A percentile compares a stretch with the other conserved stretches of the same genome.
phyloP scores from a whole-genome alignment of 2,113 vertebrate genomes.

The Nothoprocta pentlandii region DNA sequence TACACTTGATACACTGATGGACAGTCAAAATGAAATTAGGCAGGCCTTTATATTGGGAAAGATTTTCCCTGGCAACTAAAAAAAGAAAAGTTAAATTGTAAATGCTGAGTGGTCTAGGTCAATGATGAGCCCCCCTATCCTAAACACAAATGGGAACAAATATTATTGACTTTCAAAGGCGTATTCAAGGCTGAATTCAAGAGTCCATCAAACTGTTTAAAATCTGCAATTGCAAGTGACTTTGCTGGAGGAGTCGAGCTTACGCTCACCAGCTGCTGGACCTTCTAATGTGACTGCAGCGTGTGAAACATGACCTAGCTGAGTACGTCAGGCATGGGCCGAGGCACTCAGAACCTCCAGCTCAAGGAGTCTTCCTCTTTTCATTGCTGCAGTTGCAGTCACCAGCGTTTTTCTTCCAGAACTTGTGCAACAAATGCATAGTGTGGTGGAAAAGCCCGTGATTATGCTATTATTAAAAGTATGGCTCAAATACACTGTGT shows the following conservation, averaged over 20 bases:
- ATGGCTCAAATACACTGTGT: not conserved
- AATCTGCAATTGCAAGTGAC: not conserved
- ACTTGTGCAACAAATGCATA: not conserved
- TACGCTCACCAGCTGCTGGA: not conserved
- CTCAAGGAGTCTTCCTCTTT: not conserved
- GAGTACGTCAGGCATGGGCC: not conserved
- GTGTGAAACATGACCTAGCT: not conserved
- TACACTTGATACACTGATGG: not conserved
- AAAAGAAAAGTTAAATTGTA: not conserved
- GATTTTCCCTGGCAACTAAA: not conserved
- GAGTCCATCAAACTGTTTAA: not conserved
- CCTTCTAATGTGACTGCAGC: not conserved
- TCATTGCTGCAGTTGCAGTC: not conserved
- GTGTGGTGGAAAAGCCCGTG: not conserved
- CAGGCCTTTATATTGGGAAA: not conserved
- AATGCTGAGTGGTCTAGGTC: not conserved
- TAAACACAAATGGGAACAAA: not conserved
- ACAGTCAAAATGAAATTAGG: not conserved
- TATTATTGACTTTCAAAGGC: not conserved
- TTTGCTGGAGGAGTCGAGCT: not conserved
- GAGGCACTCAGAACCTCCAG: not conserved
- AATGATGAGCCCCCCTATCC: not conserved
- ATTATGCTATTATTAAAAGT: not conserved
- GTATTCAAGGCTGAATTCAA: not conserved
- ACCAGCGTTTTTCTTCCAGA: not conserved